phyloP scores from a whole-genome alignment of 1,140 invertebrate genomes.

The Drosophila gunungcola region DNA sequence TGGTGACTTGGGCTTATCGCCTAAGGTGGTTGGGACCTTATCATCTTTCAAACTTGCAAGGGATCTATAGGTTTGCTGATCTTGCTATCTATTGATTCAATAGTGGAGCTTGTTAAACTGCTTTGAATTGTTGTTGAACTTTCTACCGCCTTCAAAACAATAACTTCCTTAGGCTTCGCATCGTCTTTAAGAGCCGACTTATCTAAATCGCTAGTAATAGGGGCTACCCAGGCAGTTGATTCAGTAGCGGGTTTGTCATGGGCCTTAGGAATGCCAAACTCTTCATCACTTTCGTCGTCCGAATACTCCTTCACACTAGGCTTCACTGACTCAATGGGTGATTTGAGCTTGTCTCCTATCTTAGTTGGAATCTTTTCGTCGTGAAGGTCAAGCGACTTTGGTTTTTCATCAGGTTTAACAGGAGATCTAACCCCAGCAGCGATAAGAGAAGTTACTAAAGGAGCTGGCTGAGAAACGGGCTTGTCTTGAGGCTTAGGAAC shows the following conservation, averaged over 20 bases:
- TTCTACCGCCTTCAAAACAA: conserved; percentile 4
- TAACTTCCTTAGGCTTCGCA: neutral
- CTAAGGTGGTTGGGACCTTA: neutral
- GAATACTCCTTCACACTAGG: conserved; percentile 1
- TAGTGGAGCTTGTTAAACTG: neutral
- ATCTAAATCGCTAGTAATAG: neutral
- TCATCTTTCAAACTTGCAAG: neutral
- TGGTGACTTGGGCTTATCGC: conserved; percentile 7
- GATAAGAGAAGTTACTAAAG: neutral
- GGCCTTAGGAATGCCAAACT: conserved; percentile 3
- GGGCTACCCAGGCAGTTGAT: neutral
- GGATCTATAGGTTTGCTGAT: neutral
- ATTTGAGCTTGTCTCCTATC: conserved; percentile 18
- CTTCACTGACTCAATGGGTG: conserved; percentile 7
- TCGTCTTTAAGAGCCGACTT: conserved; percentile 4
- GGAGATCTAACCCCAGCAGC: conserved; percentile 12
- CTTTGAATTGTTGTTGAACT: neutral
- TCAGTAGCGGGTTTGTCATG: conserved; percentile 8
- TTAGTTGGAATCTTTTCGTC: neutral
- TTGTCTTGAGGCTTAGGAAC: neutral
- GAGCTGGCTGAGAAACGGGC: neutral
- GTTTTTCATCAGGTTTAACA: conserved; percentile 12
- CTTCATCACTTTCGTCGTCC: conserved; percentile 16
- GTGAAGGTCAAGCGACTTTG: conserved; percentile 2
- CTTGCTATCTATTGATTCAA: neutral